Evolutionary conservation across 2,113 vertebrate genomes (phyloP).

Genomic region (Piprites chloris): DNA sequence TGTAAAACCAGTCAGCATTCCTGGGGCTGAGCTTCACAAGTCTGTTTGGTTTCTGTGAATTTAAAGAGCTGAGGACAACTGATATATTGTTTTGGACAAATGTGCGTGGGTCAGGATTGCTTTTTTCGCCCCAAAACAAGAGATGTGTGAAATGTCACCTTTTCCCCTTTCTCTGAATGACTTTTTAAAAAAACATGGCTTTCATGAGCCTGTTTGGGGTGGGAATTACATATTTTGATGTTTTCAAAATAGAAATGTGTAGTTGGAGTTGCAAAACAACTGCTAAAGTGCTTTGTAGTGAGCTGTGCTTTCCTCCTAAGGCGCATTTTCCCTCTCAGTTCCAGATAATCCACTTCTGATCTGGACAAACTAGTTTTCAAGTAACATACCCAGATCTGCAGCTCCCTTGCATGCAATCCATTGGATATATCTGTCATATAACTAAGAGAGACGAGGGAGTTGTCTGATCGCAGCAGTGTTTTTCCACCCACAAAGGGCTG

Average conservation of each 20-base stretch:
- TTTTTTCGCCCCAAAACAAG: background rate
- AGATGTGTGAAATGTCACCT: background rate
- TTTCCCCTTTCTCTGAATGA: background rate
- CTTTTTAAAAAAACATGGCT: background rate
- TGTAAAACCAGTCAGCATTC: background rate
- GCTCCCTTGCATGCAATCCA: background rate
- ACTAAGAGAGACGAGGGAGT: background rate
- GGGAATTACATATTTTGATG: background rate
- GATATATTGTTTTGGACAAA: background rate
- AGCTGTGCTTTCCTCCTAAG: background rate
- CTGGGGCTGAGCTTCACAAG: background rate
- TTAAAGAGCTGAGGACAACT: background rate
- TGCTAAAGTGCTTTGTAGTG: accelerated
- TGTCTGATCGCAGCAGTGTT: background rate
- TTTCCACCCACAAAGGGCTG: background rate
- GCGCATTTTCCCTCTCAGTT: background rate
- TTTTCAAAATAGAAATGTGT: background rate
- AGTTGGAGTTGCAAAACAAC: background rate
- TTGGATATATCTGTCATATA: accelerated
- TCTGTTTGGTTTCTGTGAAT: background rate
- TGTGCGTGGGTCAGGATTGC: background rate
- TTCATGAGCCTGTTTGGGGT: background rate
- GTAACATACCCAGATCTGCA: background rate
- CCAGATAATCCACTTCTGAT: background rate
- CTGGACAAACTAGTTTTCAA: background rate